A percentile compares a stretch with the other conserved stretches of the same genome.
phyloP scores from a whole-genome alignment of 2,113 vertebrate genomes.

The Hepsetus odoe region DNA sequence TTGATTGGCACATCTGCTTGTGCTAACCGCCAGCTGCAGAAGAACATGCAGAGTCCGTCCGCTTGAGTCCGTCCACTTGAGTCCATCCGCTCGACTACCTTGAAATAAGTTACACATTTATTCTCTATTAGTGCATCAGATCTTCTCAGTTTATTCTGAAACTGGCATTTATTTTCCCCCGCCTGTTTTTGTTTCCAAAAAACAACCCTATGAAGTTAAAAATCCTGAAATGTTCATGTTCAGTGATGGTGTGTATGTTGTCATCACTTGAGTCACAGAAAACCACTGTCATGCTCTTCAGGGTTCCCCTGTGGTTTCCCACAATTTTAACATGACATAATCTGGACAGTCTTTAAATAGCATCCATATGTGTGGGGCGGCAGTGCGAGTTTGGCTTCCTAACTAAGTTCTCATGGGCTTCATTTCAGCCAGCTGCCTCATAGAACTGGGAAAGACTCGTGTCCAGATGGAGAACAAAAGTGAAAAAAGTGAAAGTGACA shows the following conservation, averaged over 20 bases:
- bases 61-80: too few relatives aligned
- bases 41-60: not conserved
- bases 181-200: not conserved
- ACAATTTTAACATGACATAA: conserved; percentile 36
- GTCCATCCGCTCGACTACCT: not conserved
- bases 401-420: conserved; percentile 45
- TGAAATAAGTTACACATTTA: not conserved
- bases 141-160: not conserved
- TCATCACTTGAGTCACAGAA: conserved; percentile 12
- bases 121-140: not conserved
- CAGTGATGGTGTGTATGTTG: not conserved
- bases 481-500: too few relatives aligned
- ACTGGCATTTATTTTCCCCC: not conserved
- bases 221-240: not conserved
- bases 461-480: conserved; percentile 17
- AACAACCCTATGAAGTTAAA: not conserved
- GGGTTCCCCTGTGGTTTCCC: conserved; percentile 23
- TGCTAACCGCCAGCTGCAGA: not conserved
- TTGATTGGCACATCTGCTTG: not conserved
- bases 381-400: conserved; percentile 29
- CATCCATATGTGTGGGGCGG: conserved; percentile 33
- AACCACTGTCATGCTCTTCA: conserved; percentile 41
- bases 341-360: conserved; percentile 26
- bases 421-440: conserved; percentile 46
- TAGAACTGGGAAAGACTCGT: conserved; percentile 12